phyloP scores from a whole-genome alignment of 2,888 invertebrate genomes.

The Orthosia gothica region DNA sequence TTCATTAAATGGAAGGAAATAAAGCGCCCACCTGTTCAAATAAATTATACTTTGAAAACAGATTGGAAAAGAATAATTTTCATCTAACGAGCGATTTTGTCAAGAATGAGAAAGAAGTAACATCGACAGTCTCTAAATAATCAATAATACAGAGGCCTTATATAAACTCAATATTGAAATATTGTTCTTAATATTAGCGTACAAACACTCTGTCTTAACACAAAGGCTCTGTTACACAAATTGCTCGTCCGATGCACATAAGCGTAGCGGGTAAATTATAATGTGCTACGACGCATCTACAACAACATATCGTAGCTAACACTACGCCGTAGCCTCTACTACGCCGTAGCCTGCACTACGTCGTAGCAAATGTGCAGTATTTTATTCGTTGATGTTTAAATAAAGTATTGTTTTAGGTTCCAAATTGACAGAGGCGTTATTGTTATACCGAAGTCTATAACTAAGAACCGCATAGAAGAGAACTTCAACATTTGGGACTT shows the following conservation, averaged over 20 bases:
- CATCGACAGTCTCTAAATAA: background rate
- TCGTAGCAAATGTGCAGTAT: slow-evolving; percentile 5
- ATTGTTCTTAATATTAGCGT: background rate
- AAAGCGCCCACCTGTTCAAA: slow-evolving; percentile 29
- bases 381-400: background rate
- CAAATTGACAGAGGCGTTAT: slow-evolving; percentile 87
- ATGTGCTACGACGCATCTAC: slow-evolving; percentile 4
- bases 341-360: too few species aligned
- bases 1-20: slow-evolving; percentile 31
- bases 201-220: background rate
- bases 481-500: slow-evolving; percentile 92
- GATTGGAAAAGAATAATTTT: slow-evolving; percentile 3
- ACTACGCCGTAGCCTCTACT: slow-evolving; percentile 4
- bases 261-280: slow-evolving; percentile 2
- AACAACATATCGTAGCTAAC: background rate
- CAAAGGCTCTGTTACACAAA: background rate
- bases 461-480: slow-evolving; percentile 86
- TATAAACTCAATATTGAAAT: background rate
- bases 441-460: slow-evolving; percentile 92
- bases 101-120: slow-evolving; percentile 13
- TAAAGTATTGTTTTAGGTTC: slow-evolving; percentile 62
- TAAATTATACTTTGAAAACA: slow-evolving; percentile 32
- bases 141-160: background rate
- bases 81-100: slow-evolving; percentile 14
- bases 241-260: slow-evolving; percentile 4